These are phyloP conservation scores for Drosophila nannoptera DNA, from an alignment of 1,140 invertebrate species.

Conservation along the genomic window DNA sequence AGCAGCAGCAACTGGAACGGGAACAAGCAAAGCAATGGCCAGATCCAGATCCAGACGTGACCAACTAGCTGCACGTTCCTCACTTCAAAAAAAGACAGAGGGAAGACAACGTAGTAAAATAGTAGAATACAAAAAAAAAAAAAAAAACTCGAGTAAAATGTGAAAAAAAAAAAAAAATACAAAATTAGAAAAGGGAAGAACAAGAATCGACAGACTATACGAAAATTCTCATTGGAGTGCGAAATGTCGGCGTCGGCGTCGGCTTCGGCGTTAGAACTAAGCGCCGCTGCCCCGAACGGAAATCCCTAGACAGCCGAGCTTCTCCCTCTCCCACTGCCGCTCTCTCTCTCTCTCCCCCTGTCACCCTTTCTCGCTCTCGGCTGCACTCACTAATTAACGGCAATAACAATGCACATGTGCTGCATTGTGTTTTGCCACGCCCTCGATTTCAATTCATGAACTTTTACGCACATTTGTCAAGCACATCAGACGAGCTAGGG, in stretches of 20 bases:
- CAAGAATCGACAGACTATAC: slow-evolving; percentile 57
- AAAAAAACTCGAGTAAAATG: slow-evolving; percentile 13
- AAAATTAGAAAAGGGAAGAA: slow-evolving; percentile 5
- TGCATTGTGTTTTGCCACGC: slow-evolving; percentile 38
- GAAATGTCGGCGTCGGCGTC: slow-evolving; percentile 48
- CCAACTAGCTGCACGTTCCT: slow-evolving; percentile 59
- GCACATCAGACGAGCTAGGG: slow-evolving; percentile 11
- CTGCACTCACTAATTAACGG: slow-evolving; percentile 62
- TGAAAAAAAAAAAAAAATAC: neutral
- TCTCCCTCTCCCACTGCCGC: neutral
- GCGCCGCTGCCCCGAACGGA: slow-evolving; percentile 47
- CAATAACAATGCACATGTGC: slow-evolving; percentile 48
- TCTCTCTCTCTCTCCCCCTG: slow-evolving; percentile 1
- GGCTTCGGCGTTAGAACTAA: slow-evolving; percentile 52
- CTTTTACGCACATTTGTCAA: slow-evolving; percentile 76
- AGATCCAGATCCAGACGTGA: slow-evolving; percentile 57
- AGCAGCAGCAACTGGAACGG: slow-evolving; percentile 12
- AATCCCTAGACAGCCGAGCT: slow-evolving; percentile 12
- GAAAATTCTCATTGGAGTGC: slow-evolving; percentile 71
- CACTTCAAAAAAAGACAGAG: slow-evolving; percentile 4
- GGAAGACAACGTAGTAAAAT: slow-evolving; percentile 14
- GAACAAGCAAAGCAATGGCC: slow-evolving; percentile 12
- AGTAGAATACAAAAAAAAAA: slow-evolving; percentile 14
- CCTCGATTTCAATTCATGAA: slow-evolving; percentile 60
- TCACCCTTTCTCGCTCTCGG: slow-evolving; percentile 5